These are phyloP conservation scores for Danio jaintianensis DNA, from an alignment of 2,797 vertebrate species.

Conservation along the genomic window DNA sequence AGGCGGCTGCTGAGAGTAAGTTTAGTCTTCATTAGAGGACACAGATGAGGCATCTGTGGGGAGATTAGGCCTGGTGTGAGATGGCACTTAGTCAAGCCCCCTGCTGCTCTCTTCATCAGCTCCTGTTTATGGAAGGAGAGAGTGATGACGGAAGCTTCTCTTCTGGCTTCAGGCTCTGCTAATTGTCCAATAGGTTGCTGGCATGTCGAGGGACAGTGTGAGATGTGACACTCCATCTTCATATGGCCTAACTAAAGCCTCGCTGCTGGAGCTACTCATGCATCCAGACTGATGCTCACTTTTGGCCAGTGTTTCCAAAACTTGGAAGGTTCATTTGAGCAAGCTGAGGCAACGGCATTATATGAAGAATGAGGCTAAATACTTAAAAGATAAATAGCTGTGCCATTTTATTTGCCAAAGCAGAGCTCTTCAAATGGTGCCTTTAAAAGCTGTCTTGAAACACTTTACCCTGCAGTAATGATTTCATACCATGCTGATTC, in stretches of 20 bases:
- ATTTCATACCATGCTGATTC: neutral
- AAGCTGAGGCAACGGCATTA: neutral
- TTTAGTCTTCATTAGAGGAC: slow-evolving; percentile 57
- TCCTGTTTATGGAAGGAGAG: slow-evolving; percentile 55
- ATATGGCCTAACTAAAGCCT: slow-evolving; percentile 39
- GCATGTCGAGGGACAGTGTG: slow-evolving; percentile 36
- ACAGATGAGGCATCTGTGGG: slow-evolving; percentile 57
- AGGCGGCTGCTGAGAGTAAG: slow-evolving; percentile 46
- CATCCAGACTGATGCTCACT: slow-evolving; percentile 27
- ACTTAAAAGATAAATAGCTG: neutral
- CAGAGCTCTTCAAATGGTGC: neutral
- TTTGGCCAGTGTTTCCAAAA: slow-evolving; percentile 19
- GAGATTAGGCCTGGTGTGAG: slow-evolving; percentile 54
- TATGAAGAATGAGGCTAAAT: neutral
- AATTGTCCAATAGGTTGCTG: slow-evolving; percentile 52
- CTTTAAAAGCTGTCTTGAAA: neutral
- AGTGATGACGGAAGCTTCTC: slow-evolving; percentile 48
- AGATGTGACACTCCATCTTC: slow-evolving; percentile 45
- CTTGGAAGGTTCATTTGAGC: neutral
- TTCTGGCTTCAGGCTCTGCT: slow-evolving; percentile 48
- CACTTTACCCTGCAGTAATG: neutral
- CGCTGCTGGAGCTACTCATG: slow-evolving; percentile 33
- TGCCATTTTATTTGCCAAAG: neutral
- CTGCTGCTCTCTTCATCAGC: slow-evolving; percentile 56
- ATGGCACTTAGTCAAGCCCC: slow-evolving; percentile 45